Conservation (phyloP, 2,888 invertebrate genomes). For the Lydus trimaculatus region DNA sequence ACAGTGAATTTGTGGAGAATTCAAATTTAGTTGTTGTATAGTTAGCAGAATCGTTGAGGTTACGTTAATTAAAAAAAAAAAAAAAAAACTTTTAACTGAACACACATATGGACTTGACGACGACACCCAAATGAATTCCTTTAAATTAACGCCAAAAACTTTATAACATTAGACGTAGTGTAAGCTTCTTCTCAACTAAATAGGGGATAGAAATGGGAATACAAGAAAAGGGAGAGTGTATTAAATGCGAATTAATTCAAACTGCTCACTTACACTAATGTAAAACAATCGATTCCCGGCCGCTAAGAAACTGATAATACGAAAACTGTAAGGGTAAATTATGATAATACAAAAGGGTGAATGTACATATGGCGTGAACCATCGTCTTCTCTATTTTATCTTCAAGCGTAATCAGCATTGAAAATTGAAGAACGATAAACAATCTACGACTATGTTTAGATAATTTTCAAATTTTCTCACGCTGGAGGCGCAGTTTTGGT, state of each 20-base stretch:
- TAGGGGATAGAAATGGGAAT: not conserved
- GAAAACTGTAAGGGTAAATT: no score
- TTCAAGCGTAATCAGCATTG: no score
- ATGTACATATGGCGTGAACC: no score
- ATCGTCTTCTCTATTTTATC: no score
- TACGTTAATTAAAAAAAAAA: conserved; percentile 30
- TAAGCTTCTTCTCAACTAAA: not conserved
- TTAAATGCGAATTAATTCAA: conserved; percentile 30
- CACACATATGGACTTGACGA: conserved; percentile 24
- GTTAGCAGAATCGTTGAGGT: not conserved
- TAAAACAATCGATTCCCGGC: conserved; percentile 19
- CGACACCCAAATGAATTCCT: conserved; percentile 29
- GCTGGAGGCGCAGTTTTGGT: no score
- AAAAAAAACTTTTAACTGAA: conserved; percentile 24
- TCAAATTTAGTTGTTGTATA: not conserved
- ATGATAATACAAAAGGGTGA: no score
- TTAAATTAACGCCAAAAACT: conserved; percentile 30
- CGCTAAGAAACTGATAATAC: not conserved
- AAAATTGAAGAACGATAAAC: no score
- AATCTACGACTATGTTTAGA: no score
- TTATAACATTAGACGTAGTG: conserved; percentile 13
- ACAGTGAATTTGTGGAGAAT: not conserved
- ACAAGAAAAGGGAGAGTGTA: conserved; percentile 3
- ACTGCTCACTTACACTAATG: conserved; percentile 29
- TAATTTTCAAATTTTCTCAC: no score